Evolutionary conservation across 2,888 invertebrate genomes (phyloP), one percentile per base, ranked within the genome.

Genomic region (Amphiduros pacificus): DNA sequence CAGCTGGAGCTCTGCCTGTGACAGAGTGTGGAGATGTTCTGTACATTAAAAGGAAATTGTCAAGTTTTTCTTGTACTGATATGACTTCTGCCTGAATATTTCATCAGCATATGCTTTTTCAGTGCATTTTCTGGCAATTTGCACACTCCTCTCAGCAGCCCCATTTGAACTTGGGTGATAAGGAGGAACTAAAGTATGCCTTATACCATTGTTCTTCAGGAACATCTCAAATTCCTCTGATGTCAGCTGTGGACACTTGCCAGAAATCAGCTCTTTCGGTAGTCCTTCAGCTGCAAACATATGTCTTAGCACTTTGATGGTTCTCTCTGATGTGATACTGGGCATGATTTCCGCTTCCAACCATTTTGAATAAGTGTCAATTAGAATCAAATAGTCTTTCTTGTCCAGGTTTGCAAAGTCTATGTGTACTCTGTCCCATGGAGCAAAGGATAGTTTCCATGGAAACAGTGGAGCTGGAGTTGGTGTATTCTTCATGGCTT

Each of bases 361-460:
- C 65, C 68, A 73, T 53, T 74, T 73, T 9, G 67, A 68, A 44
- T 70, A 52, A 1, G 70, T 65, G 44, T 74, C 71, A 1, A 71
- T 58, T 11, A 70, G 24, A 4, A 73, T 50, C 14, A 74, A 59
- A 52, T 64, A 67, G 49, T 56, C 52, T 2, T 65, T 67, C 48
- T 60, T 11, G 36, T 67, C 59, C 40, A 63, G 69, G 26, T 68
- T 71, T 17, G 73, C 73, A 56, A 66, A 71, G 51, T 75, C 74
- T n/a, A 74, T 48, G 41, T 74, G 74, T 1, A 76, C 11, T 11
- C 74, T 54, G 9, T 57, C 57, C 74, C 71, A 77, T 20, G 71
- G 67, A 29, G 60, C 57, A n/a, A 53, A 57, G 9, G 74, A 73
- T 49, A 56, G 69, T 49, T 66, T 61, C 73, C 72, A 77, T 3